Evolutionary conservation across 2,888 invertebrate species (phyloP), one percentile per base, ranked within the genome.

Genomic region (Malthinus flaveolus): DNA sequence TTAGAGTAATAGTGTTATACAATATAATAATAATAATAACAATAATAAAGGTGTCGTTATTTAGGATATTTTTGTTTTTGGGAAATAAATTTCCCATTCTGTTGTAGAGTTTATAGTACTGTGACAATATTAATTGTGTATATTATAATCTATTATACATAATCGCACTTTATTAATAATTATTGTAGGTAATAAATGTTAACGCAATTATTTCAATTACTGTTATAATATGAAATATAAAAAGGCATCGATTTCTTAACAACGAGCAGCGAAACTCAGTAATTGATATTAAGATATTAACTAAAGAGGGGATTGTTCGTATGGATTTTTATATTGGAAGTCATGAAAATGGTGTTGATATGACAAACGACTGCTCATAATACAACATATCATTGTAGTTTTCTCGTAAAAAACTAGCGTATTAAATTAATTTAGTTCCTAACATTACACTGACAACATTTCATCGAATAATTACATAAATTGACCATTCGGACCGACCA

Each of bases 1-100:
- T 64, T 68, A 68, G 63, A 52, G 49, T 68, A 67, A 66, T 68
- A 62, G 63, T 61, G 42, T 50, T 34, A 50, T 58, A 55, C 56
- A 60, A 42, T 55, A 56, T 60, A 23, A 23, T 23, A 23, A 56
- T 50, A 56, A 56, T 56, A 53, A n/a, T 52, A 39, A 39, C 55
- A 59, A 51, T n/a, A n/a, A n/a, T n/a, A n/a, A 50, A 37, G 36
- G 47, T 59, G 55, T 51, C 59, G 59, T 59, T 56, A 50, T 39
- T 45, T 58, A 58, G 57, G 42, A 37, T 10, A 33, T 50, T 58
- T 48, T 51, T 44, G 44, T 59, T 55, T 39, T 15, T 11, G 39
- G 11, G 39, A 15, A n/a, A 39, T n/a, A 12, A 48, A 35, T 23
- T 36, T 36, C 46, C 49, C 15, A 23, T 23, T 23, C 31, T 44